Conservation (phyloP, 2,797 vertebrate genomes). For the Tokudaia tokunoshimensis region DNA sequence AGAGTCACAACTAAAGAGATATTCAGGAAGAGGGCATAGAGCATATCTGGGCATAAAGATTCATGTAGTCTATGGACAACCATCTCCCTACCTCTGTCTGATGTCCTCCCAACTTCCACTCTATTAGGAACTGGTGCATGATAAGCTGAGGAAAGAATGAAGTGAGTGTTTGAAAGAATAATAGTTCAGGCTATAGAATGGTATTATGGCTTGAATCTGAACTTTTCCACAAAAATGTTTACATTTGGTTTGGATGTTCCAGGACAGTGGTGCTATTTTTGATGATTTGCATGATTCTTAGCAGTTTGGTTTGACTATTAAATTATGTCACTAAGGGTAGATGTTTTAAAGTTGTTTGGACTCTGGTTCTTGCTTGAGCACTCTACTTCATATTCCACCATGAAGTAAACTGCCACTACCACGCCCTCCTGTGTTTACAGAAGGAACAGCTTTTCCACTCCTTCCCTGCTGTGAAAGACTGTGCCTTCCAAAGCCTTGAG, state of each 20-base stretch:
- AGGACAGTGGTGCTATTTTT: not conserved
- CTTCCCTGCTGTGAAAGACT: not conserved
- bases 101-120: not conserved
- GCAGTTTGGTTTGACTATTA: not conserved
- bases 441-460: not conserved
- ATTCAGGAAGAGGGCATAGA: no score
- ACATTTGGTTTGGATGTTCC: not conserved
- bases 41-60: not conserved
- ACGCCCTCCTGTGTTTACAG: not conserved
- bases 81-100: not conserved
- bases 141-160: not conserved
- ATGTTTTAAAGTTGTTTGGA: not conserved
- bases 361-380: not conserved
- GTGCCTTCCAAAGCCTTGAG: not conserved
- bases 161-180: not conserved
- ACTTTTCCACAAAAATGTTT: not conserved
- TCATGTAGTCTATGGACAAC: not conserved
- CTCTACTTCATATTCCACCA: not conserved
- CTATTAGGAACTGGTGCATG: not conserved
- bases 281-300: not conserved
- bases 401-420: no score
- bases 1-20: not conserved
- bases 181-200: rapidly evolving
- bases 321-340: not conserved
- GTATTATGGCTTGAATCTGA: not conserved